Conservation (phyloP, 2,797 vertebrate genomes). For the Thamnophis elegans region DNA sequence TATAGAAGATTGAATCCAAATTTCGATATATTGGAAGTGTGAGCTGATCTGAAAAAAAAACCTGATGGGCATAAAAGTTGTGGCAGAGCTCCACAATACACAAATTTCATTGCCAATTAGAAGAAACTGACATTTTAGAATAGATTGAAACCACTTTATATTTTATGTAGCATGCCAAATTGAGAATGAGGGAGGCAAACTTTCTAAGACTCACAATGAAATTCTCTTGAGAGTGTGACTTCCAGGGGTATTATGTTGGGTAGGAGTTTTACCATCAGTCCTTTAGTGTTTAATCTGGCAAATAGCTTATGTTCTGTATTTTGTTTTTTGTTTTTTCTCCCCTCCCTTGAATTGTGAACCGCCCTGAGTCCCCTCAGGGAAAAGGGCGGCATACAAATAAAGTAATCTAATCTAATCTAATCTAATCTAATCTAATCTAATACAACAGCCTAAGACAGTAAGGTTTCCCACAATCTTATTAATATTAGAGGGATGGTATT, state of each 20-base stretch:
- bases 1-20: neutral
- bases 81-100: neutral
- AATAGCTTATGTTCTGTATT: no score
- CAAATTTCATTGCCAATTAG: neutral
- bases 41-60: neutral
- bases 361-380: no score
- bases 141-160: neutral
- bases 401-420: no score
- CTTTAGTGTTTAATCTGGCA: neutral
- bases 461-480: neutral
- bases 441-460: neutral
- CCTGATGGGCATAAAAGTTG: neutral
- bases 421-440: no score
- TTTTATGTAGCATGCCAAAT: neutral
- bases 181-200: neutral
- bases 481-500: neutral
- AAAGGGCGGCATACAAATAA: no score
- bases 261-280: neutral
- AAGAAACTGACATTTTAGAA: neutral
- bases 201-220: neutral
- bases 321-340: no score
- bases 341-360: no score
- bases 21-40: neutral
- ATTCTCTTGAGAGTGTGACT: neutral
- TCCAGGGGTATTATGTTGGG: neutral